Percentiles rank a stretch among this genome's conserved stretches.
Conservation (phyloP, 1,140 invertebrate genomes). For the Homalodisca vitripennis region DNA sequence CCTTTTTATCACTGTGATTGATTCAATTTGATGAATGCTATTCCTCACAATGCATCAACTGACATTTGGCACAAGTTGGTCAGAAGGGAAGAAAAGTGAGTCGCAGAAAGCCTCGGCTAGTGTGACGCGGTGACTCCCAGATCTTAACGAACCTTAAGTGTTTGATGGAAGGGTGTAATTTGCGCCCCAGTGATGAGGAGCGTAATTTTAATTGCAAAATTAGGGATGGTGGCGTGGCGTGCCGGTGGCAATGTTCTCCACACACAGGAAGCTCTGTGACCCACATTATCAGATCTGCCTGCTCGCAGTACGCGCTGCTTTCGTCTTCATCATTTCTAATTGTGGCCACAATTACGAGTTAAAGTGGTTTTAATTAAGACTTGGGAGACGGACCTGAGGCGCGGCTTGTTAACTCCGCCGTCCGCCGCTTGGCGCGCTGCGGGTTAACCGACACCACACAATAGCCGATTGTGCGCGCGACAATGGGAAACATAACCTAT, state of each 20-base stretch:
- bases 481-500: slow-evolving; percentile 27
- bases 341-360: slow-evolving; percentile 25
- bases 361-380: slow-evolving; percentile 27
- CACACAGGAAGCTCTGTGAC: background rate
- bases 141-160: slow-evolving; percentile 17
- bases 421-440: too few relatives aligned
- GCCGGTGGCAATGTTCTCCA: background rate
- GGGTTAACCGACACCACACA: background rate
- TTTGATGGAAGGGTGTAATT: slow-evolving; percentile 9
- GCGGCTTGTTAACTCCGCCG: slow-evolving; percentile 13
- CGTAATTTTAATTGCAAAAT: background rate
- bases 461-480: slow-evolving; percentile 20
- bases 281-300: slow-evolving; percentile 5
- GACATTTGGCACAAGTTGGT: too few relatives aligned
- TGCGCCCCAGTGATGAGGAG: background rate
- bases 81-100: too few relatives aligned
- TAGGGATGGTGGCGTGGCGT: background rate
- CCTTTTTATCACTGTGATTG: too few relatives aligned
- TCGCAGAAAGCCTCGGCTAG: too few relatives aligned
- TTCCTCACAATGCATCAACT: too few relatives aligned
- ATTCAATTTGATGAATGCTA: too few relatives aligned
- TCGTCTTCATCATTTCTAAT: slow-evolving; percentile 23
- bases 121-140: too few relatives aligned
- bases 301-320: background rate
- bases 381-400: background rate